Conservation (phyloP, 1,140 invertebrate species). For the Scaptomyza pallida region DNA sequence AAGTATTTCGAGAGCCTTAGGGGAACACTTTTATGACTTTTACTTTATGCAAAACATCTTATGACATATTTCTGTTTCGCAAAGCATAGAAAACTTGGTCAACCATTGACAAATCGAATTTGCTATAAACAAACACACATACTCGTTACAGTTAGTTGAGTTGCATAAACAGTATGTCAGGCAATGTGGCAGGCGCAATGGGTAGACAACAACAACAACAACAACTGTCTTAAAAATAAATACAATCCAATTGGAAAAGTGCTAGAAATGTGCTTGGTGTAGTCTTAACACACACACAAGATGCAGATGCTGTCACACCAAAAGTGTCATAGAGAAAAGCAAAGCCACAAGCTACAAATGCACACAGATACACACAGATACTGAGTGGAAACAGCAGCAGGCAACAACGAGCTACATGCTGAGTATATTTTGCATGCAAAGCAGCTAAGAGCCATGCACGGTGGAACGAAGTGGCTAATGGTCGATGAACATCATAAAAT, state of each 20-base stretch:
- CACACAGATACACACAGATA: not conserved
- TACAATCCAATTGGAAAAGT: conserved; percentile 53
- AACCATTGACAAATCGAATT: conserved; percentile 25
- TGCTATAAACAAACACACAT: conserved; percentile 30
- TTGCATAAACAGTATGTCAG: conserved; percentile 32
- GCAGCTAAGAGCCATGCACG: not conserved
- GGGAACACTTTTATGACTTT: no score
- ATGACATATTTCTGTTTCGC: no score
- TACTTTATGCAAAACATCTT: no score
- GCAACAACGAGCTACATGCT: conserved; percentile 15
- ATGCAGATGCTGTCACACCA: conserved; percentile 44
- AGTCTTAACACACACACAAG: conserved; percentile 23
- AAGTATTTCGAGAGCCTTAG: no score
- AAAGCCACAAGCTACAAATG: conserved; percentile 11
- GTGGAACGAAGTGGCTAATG: not conserved
- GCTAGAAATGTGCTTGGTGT: conserved; percentile 31
- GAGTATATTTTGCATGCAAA: conserved; percentile 22
- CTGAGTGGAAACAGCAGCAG: conserved; percentile 20
- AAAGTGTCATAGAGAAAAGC: conserved; percentile 40
- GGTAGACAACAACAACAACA: not conserved
- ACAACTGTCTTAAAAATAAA: conserved; percentile 42
- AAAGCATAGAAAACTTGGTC: conserved; percentile 1
- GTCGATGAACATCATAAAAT: no score
- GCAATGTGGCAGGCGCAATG: conserved; percentile 2
- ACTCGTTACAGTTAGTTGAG: conserved; percentile 22